These are phyloP conservation scores for Pycnonotus jocosus DNA, from an alignment of 2,113 vertebrate genomes.

Conservation along the genomic window DNA sequence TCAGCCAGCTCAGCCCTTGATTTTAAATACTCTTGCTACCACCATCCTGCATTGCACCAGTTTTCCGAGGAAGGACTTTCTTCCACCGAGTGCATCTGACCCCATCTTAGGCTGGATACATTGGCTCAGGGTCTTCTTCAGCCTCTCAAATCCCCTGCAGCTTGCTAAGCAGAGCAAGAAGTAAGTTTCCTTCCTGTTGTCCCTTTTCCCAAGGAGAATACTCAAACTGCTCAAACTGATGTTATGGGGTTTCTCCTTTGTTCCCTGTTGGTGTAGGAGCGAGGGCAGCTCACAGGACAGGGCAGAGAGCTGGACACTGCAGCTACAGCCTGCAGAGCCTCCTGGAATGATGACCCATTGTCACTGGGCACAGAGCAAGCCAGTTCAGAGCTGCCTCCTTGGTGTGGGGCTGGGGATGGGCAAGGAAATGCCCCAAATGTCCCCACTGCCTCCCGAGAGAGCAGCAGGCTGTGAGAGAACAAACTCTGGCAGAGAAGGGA, in stretches of 20 bases:
- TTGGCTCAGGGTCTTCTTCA: background rate
- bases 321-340: background rate
- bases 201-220: background rate
- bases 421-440: background rate
- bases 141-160: background rate
- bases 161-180: background rate
- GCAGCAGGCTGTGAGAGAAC: background rate
- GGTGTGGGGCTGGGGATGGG: background rate
- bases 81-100: rapidly evolving
- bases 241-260: background rate
- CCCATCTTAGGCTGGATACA: too few species aligned
- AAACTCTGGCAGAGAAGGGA: background rate
- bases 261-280: rapidly evolving
- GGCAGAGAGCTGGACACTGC: background rate
- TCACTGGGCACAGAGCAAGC: rapidly evolving
- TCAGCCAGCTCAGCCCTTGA: background rate
- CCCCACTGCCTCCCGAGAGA: background rate
- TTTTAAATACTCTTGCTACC: background rate
- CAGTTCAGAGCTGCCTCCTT: background rate
- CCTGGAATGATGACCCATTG: background rate
- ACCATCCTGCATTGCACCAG: background rate
- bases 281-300: background rate
- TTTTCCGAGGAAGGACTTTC: background rate
- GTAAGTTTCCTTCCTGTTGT: background rate
- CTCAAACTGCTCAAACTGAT: rapidly evolving